Evolutionary conservation across 2,113 vertebrate species (phyloP).

Genomic region (Heteronetta atricapilla): DNA sequence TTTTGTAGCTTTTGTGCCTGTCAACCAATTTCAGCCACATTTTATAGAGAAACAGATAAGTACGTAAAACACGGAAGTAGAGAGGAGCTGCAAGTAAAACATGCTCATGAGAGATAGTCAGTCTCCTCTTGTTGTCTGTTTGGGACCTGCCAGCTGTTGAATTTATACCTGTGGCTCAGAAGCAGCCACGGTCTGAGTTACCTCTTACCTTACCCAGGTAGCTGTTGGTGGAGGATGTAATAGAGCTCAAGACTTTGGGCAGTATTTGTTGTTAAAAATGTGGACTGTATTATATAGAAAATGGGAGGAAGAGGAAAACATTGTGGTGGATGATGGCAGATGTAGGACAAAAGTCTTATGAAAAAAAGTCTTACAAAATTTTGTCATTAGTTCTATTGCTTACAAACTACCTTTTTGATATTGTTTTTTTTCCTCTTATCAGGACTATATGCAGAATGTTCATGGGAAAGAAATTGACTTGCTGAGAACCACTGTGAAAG

Average conservation of each 20-base stretch:
- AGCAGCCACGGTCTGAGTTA: neutral
- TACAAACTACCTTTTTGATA: neutral
- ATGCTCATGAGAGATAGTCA: neutral
- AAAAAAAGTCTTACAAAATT: neutral
- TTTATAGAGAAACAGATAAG: neutral
- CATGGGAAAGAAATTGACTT: conserved; percentile 96
- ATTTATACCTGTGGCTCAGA: neutral
- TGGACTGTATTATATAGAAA: neutral
- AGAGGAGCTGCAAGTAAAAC: neutral
- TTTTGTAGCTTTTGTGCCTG: neutral
- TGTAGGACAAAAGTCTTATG: neutral
- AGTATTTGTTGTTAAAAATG: neutral
- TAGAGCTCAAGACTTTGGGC: neutral
- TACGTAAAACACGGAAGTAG: accelerated
- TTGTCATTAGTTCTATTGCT: neutral
- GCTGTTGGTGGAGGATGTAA: neutral
- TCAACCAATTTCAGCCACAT: neutral
- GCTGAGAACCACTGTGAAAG: conserved; percentile 96
- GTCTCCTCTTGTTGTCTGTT: neutral
- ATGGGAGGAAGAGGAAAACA: neutral
- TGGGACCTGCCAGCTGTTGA: neutral
- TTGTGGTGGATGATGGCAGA: accelerated
- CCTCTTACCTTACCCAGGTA: neutral
- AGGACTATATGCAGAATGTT: conserved; percentile 99
- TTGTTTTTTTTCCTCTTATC: neutral